Evolutionary conservation across 2,888 invertebrate species (phyloP).

Genomic region (Hesperia comma): DNA sequence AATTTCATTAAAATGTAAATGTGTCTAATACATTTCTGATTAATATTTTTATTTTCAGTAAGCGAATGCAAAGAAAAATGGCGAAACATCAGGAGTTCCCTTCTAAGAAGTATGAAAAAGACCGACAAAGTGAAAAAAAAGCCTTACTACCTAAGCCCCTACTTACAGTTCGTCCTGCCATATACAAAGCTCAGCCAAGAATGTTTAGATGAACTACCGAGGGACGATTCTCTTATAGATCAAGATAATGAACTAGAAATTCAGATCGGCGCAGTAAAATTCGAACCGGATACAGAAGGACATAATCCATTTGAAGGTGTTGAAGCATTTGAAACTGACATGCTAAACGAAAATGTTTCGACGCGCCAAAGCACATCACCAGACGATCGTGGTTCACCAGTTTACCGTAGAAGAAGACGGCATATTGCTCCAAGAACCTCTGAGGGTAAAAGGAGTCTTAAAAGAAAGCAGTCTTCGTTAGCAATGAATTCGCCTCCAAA

Average conservation of each 20-base stretch:
- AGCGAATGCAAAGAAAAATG: conserved; percentile 60
- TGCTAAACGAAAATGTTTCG: conserved; percentile 9
- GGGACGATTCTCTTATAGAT: neutral
- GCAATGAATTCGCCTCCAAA: neutral
- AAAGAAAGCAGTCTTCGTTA: neutral
- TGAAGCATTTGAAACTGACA: conserved; percentile 4
- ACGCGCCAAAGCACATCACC: neutral
- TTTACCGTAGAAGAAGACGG: neutral
- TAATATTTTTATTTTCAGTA: conserved; percentile 48
- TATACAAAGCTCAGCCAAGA: conserved; percentile 48
- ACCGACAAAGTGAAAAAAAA: conserved; percentile 52
- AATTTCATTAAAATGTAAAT: too few species aligned
- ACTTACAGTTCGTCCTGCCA: conserved; percentile 58
- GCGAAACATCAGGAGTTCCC: conserved; percentile 59
- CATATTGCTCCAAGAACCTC: neutral
- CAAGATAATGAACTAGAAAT: conserved; percentile 9
- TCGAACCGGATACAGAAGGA: neutral
- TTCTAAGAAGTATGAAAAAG: conserved; percentile 55
- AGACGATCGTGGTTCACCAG: neutral
- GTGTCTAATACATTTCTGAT: neutral
- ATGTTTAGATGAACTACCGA: conserved; percentile 41
- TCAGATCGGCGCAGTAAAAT: neutral
- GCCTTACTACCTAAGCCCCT: conserved; percentile 57
- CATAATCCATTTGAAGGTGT: conserved; percentile 15
- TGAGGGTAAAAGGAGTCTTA: conserved; percentile 35